phyloP scores from a whole-genome alignment of 2,113 vertebrate genomes.

The Taxidea taxus region DNA sequence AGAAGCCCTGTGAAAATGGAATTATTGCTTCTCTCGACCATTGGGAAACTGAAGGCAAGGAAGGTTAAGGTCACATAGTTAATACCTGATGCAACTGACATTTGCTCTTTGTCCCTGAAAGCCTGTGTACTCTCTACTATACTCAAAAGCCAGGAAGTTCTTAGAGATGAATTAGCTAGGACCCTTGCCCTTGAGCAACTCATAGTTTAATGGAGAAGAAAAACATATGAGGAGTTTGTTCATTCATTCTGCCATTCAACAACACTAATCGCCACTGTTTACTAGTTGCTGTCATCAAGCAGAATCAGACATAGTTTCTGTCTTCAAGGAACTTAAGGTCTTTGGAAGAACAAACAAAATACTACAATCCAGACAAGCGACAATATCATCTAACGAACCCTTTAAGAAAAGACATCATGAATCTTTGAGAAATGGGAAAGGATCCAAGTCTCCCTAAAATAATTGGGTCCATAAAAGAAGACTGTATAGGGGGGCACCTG shows the following conservation, averaged over 20 bases:
- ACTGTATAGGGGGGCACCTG: neutral
- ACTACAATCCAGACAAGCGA: neutral
- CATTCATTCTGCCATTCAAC: neutral
- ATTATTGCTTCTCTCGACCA: neutral
- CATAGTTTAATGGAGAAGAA: neutral
- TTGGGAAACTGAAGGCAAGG: neutral
- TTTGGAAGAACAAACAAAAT: neutral
- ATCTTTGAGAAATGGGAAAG: neutral
- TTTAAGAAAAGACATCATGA: neutral
- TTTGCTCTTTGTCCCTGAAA: neutral
- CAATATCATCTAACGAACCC: neutral
- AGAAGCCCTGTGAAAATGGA: neutral
- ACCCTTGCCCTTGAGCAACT: neutral
- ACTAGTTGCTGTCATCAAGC: neutral
- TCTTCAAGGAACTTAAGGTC: neutral
- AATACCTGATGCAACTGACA: neutral
- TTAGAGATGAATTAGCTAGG: neutral
- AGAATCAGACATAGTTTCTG: constrained; percentile 4
- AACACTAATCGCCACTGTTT: neutral
- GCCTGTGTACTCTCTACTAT: neutral
- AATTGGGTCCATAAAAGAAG: neutral
- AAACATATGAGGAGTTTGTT: neutral
- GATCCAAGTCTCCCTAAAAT: neutral
- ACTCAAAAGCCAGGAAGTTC: constrained; percentile 2
- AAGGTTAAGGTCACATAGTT: neutral